Conservation (phyloP, 2,797 vertebrate genomes). For the Pseudopleuronectes americanus region DNA sequence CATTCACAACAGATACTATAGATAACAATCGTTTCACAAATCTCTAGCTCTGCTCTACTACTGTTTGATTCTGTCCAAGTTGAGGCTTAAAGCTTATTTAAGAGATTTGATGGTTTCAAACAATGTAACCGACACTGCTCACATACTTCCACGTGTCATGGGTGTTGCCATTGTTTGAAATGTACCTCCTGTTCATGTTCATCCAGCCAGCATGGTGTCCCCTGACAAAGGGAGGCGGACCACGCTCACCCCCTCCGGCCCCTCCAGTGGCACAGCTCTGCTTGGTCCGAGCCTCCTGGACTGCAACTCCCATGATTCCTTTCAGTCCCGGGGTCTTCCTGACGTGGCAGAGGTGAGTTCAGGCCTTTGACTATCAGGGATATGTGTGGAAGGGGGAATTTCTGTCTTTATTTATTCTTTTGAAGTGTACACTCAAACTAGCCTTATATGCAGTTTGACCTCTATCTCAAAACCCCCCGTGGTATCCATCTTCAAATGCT, state of each 20-base stretch:
- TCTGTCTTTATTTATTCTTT: not conserved
- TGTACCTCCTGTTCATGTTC: slow-evolving; percentile 12
- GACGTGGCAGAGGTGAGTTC: slow-evolving; percentile 92
- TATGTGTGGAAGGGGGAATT: not conserved
- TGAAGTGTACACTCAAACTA: no score
- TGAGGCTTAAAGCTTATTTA: not conserved
- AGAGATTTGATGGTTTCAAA: no score
- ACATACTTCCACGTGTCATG: no score
- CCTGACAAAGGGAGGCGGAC: slow-evolving; percentile 94
- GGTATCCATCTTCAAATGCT: not conserved
- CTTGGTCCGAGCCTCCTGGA: slow-evolving; percentile 95
- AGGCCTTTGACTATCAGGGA: not conserved
- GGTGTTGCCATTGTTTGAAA: not conserved
- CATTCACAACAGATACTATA: not conserved
- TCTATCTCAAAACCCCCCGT: no score
- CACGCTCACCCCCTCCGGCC: slow-evolving; percentile 85
- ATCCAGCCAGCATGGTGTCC: slow-evolving; percentile 94
- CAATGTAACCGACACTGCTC: no score
- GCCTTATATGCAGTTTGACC: no score
- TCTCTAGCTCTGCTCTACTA: not conserved
- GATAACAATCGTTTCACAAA: not conserved
- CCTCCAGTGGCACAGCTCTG: slow-evolving; percentile 91
- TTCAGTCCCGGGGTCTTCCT: slow-evolving; percentile 93
- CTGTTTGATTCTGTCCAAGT: slow-evolving; percentile 7
- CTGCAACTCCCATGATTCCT: slow-evolving; percentile 97